Evolutionary conservation across 1,140 invertebrate genomes (phyloP).

Genomic region (Thaumetopoea pityocampa): DNA sequence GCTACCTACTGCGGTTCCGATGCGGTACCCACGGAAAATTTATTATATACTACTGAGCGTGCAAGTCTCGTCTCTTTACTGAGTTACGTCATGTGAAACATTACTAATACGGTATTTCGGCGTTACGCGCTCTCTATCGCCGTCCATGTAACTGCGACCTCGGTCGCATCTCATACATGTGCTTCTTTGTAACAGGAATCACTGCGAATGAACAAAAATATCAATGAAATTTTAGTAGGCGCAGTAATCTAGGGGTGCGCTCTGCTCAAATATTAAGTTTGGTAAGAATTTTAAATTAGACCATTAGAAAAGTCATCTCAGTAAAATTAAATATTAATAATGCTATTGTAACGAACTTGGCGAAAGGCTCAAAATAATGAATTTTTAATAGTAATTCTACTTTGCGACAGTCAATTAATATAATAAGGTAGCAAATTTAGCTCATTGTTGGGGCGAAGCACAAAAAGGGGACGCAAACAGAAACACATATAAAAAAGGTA

Average conservation of each 20-base stretch:
- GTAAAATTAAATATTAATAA: constrained; percentile 69
- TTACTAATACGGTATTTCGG: constrained; percentile 31
- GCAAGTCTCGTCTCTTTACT: constrained; percentile 47
- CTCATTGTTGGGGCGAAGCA: constrained; percentile 21
- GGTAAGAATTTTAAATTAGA: constrained; percentile 68
- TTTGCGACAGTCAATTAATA: constrained; percentile 45
- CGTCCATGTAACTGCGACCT: constrained; percentile 6
- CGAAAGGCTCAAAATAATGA: constrained; percentile 51
- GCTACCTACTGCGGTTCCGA: constrained; percentile 64
- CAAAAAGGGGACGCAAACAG: no score
- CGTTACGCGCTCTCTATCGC: constrained; percentile 41
- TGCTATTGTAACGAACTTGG: constrained; percentile 46
- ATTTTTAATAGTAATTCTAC: constrained; percentile 65
- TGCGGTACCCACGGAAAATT: constrained; percentile 65
- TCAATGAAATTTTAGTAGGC: constrained; percentile 38
- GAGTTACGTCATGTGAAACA: constrained; percentile 32
- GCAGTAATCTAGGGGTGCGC: constrained; percentile 38
- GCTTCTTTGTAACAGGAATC: constrained; percentile 44
- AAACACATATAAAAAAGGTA: no score
- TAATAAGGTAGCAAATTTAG: constrained; percentile 51
- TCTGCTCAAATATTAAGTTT: constrained; percentile 70
- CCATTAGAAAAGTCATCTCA: constrained; percentile 55
- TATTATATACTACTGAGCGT: constrained; percentile 64
- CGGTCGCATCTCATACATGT: constrained; percentile 10
- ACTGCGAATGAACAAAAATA: constrained; percentile 43